Conservation (phyloP, 1,140 invertebrate genomes). For the Musca domestica region DNA sequence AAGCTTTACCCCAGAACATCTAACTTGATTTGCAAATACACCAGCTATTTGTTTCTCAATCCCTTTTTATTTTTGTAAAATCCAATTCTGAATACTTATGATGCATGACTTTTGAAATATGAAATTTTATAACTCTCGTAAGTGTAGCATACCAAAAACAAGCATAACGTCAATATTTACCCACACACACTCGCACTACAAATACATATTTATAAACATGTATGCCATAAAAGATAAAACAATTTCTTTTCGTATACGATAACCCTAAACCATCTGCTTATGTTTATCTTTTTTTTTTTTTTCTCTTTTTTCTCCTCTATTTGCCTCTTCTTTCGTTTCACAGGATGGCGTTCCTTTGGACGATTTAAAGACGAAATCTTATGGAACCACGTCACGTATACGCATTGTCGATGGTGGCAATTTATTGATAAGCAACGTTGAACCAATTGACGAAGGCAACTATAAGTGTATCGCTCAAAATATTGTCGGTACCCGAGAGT, state of each 20-base stretch:
- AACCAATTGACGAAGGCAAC: constrained; percentile 75
- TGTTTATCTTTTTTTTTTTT: constrained; percentile 6
- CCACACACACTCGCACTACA: too few species aligned
- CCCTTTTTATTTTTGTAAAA: too few species aligned
- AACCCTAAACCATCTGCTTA: not conserved
- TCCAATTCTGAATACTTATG: too few species aligned
- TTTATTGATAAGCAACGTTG: constrained; percentile 76
- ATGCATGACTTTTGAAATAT: too few species aligned
- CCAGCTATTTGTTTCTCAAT: too few species aligned
- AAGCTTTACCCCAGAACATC: too few species aligned
- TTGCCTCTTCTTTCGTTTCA: not conserved
- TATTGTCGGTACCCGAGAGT: constrained; percentile 74
- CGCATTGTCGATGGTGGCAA: constrained; percentile 71
- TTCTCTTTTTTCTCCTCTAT: constrained; percentile 13
- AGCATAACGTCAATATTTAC: too few species aligned
- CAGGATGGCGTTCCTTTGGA: constrained; percentile 53
- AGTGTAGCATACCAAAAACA: too few species aligned
- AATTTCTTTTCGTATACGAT: too few species aligned
- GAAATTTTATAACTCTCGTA: constrained; percentile 21
- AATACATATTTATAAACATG: too few species aligned
- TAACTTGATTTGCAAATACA: too few species aligned
- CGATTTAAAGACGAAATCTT: constrained; percentile 48
- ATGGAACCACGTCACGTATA: constrained; percentile 52
- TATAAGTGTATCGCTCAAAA: constrained; percentile 84
- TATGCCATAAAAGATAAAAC: too few species aligned